A percentile compares a stretch with the other conserved stretches of the same genome.
These are phyloP conservation scores for Poecilia gillii DNA, from an alignment of 2,797 vertebrate genomes.

Conservation along the genomic window DNA sequence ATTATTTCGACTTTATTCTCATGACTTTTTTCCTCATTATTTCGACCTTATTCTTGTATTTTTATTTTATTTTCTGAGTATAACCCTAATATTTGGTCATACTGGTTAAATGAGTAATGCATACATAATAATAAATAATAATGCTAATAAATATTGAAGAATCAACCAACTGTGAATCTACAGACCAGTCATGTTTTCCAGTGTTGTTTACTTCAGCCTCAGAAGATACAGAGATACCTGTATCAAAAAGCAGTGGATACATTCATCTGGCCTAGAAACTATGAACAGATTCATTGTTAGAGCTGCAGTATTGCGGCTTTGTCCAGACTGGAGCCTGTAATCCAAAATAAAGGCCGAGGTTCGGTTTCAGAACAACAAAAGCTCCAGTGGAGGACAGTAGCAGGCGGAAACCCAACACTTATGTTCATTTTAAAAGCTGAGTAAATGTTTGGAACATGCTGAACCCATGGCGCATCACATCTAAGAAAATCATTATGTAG, in stretches of 20 bases:
- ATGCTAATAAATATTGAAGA: no score
- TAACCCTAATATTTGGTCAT: no score
- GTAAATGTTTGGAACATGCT: conserved; percentile 34
- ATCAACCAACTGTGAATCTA: no score
- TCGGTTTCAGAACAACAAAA: conserved; percentile 68
- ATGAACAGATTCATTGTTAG: conserved; percentile 21
- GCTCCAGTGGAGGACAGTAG: conserved; percentile 26
- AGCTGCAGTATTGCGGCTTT: conserved; percentile 23
- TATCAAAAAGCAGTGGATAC: not conserved
- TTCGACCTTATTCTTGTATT: no score
- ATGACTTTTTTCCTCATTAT: no score
- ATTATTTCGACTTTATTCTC: no score
- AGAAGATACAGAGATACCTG: not conserved
- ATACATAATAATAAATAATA: no score
- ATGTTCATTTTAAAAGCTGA: conserved; percentile 38
- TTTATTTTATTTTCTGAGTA: no score
- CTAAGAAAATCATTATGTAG: not conserved
- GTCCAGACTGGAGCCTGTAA: conserved; percentile 53
- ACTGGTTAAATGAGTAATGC: no score
- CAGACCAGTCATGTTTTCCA: no score
- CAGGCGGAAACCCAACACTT: conserved; percentile 52
- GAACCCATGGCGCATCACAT: not conserved
- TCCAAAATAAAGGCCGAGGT: conserved; percentile 42
- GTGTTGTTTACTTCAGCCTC: no score
- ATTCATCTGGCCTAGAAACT: conserved; percentile 1